Percentiles rank a stretch among this genome's conserved stretches.
Evolutionary conservation across 2,888 invertebrate species (phyloP).

Genomic region (Andrena bicolor): DNA sequence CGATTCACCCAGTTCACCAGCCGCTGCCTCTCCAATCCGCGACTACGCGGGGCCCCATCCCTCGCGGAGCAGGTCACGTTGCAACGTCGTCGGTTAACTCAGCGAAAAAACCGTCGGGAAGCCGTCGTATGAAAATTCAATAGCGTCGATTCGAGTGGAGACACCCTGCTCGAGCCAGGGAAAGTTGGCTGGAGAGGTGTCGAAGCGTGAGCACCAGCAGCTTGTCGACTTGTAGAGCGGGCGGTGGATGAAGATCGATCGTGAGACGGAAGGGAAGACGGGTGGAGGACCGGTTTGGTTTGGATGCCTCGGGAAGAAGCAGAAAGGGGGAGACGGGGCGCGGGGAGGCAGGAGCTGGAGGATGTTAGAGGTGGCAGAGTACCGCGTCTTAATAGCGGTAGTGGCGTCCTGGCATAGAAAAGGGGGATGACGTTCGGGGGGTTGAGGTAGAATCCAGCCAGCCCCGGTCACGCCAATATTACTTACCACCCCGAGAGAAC

Average conservation of each 20-base stretch:
- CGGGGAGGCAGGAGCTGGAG: slow-evolving; percentile 37
- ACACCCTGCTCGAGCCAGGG: slow-evolving; percentile 41
- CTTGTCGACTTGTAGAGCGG: slow-evolving; percentile 77
- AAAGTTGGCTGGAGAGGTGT: slow-evolving; percentile 61
- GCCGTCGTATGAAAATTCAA: slow-evolving; percentile 64
- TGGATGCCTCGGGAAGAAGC: slow-evolving; percentile 54
- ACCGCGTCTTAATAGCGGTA: slow-evolving; percentile 76
- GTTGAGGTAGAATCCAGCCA: slow-evolving; percentile 59
- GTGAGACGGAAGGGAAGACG: slow-evolving; percentile 26
- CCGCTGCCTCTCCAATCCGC: background rate
- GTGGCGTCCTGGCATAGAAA: slow-evolving; percentile 65
- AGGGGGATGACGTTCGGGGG: slow-evolving; percentile 51
- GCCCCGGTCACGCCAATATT: slow-evolving; percentile 78
- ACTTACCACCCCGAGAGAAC: slow-evolving; percentile 72
- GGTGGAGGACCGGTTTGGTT: slow-evolving; percentile 52
- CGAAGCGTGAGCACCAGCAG: slow-evolving; percentile 69
- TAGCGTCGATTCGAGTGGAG: slow-evolving; percentile 48
- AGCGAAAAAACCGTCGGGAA: slow-evolving; percentile 22
- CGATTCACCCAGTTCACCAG: slow-evolving; percentile 31
- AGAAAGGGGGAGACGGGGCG: slow-evolving; percentile 35
- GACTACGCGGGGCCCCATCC: background rate
- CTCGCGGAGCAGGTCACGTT: background rate
- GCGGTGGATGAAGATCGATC: slow-evolving; percentile 26
- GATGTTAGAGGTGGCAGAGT: slow-evolving; percentile 69
- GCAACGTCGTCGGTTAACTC: slow-evolving; percentile 20